These are phyloP conservation scores for Limanda limanda DNA, from an alignment of 2,113 vertebrate genomes.

Conservation along the genomic window DNA sequence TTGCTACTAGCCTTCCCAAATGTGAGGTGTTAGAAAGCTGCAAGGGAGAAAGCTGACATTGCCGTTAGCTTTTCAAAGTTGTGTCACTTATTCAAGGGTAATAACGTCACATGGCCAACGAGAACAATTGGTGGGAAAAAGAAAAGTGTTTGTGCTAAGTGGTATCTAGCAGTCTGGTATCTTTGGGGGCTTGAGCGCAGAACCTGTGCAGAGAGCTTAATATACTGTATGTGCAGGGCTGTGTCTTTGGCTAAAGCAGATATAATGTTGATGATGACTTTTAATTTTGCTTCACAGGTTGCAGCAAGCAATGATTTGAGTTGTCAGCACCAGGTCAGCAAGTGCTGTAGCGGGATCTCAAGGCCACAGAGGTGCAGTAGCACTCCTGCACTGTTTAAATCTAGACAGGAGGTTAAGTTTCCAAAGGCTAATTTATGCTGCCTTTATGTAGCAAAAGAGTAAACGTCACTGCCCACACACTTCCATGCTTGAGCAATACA, in stretches of 20 bases:
- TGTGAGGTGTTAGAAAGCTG: conserved; percentile 61
- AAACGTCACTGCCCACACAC: too few species aligned
- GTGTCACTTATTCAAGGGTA: conserved; percentile 65
- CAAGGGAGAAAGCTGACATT: conserved; percentile 66
- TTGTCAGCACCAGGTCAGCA: too few species aligned
- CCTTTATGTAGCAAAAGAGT: too few species aligned
- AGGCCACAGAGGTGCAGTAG: background rate
- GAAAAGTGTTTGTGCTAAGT: conserved; percentile 25
- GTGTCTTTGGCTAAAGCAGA: background rate
- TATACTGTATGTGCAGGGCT: conserved; percentile 7
- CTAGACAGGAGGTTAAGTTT: background rate
- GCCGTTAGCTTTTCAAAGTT: conserved; percentile 63
- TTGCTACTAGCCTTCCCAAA: conserved; percentile 52
- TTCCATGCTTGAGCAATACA: too few species aligned
- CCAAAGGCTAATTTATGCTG: too few species aligned
- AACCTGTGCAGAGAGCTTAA: conserved; percentile 19
- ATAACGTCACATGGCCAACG: conserved; percentile 31
- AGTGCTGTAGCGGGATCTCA: background rate
- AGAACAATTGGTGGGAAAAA: conserved; percentile 23
- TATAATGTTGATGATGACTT: background rate
- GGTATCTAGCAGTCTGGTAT: conserved; percentile 3
- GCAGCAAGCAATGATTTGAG: background rate
- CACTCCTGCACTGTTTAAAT: background rate
- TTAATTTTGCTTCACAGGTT: background rate
- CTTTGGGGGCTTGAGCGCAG: background rate